A percentile compares a stretch with the other conserved stretches of the same genome.
Evolutionary conservation across 2,888 invertebrate species (phyloP).

Genomic region (Agrochola macilenta): DNA sequence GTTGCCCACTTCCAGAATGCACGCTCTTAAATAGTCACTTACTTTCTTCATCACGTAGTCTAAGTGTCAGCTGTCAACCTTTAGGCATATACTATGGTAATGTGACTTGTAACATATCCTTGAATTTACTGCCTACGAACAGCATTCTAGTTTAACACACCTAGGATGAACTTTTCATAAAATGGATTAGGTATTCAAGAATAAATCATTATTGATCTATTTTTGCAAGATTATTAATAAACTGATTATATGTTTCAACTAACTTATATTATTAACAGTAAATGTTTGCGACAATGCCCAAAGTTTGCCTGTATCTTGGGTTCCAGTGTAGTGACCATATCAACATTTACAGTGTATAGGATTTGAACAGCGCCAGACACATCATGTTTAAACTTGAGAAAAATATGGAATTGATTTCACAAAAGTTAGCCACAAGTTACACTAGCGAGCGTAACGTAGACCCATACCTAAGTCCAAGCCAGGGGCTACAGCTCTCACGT

Average conservation of each 20-base stretch:
- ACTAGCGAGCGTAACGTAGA: not conserved
- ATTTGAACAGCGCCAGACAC: not conserved
- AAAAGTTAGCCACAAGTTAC: not conserved
- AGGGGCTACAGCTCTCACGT: conserved; percentile 48
- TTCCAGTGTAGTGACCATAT: not conserved
- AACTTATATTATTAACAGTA: not conserved
- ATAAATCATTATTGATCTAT: not conserved
- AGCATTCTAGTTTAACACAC: not conserved
- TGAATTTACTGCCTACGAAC: conserved; percentile 34
- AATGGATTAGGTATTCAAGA: not conserved
- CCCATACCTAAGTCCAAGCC: not conserved
- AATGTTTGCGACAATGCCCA: not conserved
- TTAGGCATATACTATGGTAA: conserved; percentile 63
- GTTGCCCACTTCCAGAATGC: too few species aligned
- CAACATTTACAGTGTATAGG: not conserved
- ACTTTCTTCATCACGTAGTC: conserved; percentile 70
- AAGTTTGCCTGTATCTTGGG: not conserved
- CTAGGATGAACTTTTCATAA: not conserved
- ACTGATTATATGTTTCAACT: not conserved
- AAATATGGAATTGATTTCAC: not conserved
- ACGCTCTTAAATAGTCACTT: conserved; percentile 51
- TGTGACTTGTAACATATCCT: conserved; percentile 65
- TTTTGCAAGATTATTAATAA: not conserved
- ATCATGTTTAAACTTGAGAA: not conserved
- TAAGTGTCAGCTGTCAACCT: conserved; percentile 64